Conservation (phyloP, 2,113 vertebrate species). For the Procavia capensis region DNA sequence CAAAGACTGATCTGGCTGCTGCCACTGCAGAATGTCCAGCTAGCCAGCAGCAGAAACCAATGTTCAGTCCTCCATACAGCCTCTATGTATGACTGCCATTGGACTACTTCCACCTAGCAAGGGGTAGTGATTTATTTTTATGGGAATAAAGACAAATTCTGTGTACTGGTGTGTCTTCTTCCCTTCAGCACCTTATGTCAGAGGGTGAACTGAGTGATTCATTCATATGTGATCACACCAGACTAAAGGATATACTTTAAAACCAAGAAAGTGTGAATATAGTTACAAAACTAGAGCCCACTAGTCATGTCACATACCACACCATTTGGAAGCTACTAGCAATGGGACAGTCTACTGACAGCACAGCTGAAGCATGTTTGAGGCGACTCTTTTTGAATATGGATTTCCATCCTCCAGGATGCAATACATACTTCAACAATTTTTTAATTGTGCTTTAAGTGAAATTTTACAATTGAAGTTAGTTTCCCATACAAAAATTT, state of each 20-base stretch:
- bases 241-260: background rate
- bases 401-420: background rate
- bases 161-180: background rate
- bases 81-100: background rate
- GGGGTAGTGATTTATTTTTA: background rate
- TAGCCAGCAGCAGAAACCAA: background rate
- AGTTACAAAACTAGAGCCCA: background rate
- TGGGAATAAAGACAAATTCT: background rate
- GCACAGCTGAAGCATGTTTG: background rate
- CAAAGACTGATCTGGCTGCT: no score
- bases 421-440: background rate
- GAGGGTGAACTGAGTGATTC: background rate
- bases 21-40: no score
- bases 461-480: no score
- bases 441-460: background rate
- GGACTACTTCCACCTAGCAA: background rate
- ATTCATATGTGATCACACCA: background rate
- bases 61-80: background rate
- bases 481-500: no score
- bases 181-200: background rate
- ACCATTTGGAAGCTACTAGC: background rate
- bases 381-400: background rate
- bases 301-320: background rate
- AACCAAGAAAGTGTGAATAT: background rate
- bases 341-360: background rate